Evolutionary conservation across 2,888 invertebrate species (phyloP), one percentile per base, ranked within the genome.

Genomic region (Penaeus monodon): DNA sequence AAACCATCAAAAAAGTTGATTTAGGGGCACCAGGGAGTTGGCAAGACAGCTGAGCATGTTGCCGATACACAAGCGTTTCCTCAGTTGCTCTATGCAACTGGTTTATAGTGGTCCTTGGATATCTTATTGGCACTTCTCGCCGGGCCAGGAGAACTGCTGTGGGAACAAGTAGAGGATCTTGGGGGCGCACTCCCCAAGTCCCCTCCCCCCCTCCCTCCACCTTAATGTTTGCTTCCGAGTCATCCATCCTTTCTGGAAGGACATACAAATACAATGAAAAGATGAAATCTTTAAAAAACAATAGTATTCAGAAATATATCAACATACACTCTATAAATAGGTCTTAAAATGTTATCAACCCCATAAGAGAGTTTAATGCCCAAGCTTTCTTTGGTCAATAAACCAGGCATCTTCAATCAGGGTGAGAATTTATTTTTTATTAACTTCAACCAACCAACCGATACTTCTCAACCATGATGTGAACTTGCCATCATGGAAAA

Each of bases 1-100:
- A 97, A 88, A 96, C 96, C 95, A 96, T 96, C 89, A 97, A 93
- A 93, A 96, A 97, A 85, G 97, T 96, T 81, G 96, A 96, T 91
- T 95, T 94, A 88, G 96, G 95, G 91, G 94, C 94, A 92, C 82
- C 82, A 29, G 89, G 89, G 17, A 90, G 81, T 44, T 88, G 83
- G 66, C 90, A 90, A 12, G 88, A 81, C 12, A 86, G 65, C n/a
- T 86, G 88, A 38, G 66, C 73, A 65, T 88, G 86, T 49, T 83
- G 33, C 27, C 86, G 83, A n/a, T 86, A 84, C n/a, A 88, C 86
- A n/a, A 86, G 73, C 4, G 79, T 86, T 66, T 88, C 88, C 57
- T 88, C 88, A 22, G 74, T 79, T 73, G 78, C 38, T n/a, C 76
- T 76, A 33, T 88, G 79, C n/a, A 88, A 81, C 44, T 88, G 86